Conservation (phyloP, 2,113 vertebrate genomes). For the Protobothrops flavoviridis region DNA sequence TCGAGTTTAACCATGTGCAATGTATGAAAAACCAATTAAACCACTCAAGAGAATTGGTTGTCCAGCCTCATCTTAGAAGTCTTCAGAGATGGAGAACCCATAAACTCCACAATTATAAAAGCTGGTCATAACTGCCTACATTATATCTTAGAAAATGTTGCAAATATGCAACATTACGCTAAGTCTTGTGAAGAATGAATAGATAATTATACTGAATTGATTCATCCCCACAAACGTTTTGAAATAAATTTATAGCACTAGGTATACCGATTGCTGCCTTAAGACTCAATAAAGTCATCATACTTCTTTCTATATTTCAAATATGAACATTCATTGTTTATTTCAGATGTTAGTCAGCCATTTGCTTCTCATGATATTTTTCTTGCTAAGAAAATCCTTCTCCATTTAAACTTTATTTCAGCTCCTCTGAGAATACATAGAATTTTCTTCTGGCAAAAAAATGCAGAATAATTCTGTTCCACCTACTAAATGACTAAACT, state of each 20-base stretch:
- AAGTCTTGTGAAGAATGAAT: background rate
- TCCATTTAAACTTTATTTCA: background rate
- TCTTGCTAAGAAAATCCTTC: background rate
- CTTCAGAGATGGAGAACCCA: too few relatives aligned
- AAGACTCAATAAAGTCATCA: too few relatives aligned
- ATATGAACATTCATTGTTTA: background rate
- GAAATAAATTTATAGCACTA: background rate
- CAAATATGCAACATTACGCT: background rate
- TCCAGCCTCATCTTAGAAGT: too few relatives aligned
- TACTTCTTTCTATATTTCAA: background rate
- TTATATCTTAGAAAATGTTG: background rate
- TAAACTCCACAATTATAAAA: constrained; percentile 27
- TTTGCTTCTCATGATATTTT: background rate
- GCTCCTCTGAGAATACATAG: background rate
- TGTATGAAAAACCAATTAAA: too few relatives aligned
- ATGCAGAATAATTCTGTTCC: background rate
- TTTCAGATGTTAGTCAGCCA: background rate
- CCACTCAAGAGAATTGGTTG: too few relatives aligned
- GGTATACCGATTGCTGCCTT: background rate
- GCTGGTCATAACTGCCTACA: constrained; percentile 11
- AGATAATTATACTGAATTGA: background rate
- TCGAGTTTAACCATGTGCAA: too few relatives aligned
- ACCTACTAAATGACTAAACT: background rate
- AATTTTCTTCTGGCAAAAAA: background rate
- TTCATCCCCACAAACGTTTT: background rate